Evolutionary conservation across 1,140 invertebrate species (phyloP), one percentile per base, ranked within the genome.

Genomic region (Bicyclus anynana): DNA sequence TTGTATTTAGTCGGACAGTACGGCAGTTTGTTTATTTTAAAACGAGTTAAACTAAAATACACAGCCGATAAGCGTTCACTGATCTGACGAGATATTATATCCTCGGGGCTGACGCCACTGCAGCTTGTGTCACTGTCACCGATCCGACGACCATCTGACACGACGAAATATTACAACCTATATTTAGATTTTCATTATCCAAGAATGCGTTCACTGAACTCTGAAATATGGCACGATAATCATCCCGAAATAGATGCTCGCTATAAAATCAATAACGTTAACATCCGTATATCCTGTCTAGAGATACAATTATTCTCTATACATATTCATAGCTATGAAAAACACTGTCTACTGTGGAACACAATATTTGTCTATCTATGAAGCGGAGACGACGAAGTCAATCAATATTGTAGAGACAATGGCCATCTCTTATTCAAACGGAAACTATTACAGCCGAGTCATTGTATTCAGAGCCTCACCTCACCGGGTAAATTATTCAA

Each of bases 371-470:
- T 53, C 27, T 33, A 53, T 53, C 40, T 27, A 59, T 42, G 33
- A 52, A 47, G 37, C 37, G 2, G 40, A 79, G 74, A 79, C 68
- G 66, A 77, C 72, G 65, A 76, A 74, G 65, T 75, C 77, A 84
- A 84, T 84, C 84, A 84, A 87, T 84, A 85, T 76, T 67, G 73
- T 65, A 69, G 62, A 87, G 74, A 87, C 82, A 87, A 87, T 85
- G 64, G 81, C 55, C 75, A 79, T 80, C 77, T 80, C 78, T 81
- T 83, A 82, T 83, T 84, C 80, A 79, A 81, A 83, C 84, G 84
- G 84, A 85, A 87, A 87, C 84, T 85, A 81, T 87, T 87, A 87
- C 72, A 71, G 75, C 65, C 54, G 75, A 64, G 70, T 78, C 72
- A 87, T 85, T 87, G 84, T 87, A 74, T 84, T 82, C 77, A 61